Evolutionary conservation across 2,888 invertebrate genomes (phyloP).

Genomic region (Monopis laevigella): DNA sequence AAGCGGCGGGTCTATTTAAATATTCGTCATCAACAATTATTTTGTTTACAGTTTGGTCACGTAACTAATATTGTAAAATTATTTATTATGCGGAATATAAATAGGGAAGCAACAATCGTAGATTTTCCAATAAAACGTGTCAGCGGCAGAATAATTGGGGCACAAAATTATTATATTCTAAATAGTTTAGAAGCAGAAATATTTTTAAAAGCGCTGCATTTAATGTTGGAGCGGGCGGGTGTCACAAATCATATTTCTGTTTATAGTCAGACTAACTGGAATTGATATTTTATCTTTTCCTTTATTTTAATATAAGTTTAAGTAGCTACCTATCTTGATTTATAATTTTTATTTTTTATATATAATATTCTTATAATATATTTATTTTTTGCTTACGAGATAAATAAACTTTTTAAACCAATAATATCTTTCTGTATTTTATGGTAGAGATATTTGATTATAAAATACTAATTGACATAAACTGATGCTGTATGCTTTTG

Average conservation of each 20-base stretch:
- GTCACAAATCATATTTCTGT: conserved; percentile 55
- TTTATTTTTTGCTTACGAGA: no score
- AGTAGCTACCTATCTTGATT: no score
- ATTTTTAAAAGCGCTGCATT: conserved; percentile 52
- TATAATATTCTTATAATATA: no score
- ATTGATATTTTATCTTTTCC: conserved; percentile 1
- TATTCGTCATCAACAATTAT: conserved; percentile 6
- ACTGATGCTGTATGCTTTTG: no score
- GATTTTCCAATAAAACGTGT: conserved; percentile 60
- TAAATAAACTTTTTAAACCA: no score
- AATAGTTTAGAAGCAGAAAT: conserved; percentile 54
- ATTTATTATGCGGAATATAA: conserved; percentile 32
- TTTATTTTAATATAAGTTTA: no score
- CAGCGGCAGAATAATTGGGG: conserved; percentile 58
- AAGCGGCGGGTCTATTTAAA: not conserved
- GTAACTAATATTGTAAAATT: conserved; percentile 38
- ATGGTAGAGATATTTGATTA: no score
- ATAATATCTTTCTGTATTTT: no score
- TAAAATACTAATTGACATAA: no score
- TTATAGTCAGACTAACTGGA: conserved; percentile 18
- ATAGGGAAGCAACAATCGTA: conserved; percentile 47
- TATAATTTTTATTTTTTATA: no score
- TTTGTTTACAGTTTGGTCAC: conserved; percentile 24
- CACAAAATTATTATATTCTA: conserved; percentile 62
- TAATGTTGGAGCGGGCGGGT: conserved; percentile 31